Evolutionary conservation across 1,140 invertebrate species (phyloP).

Genomic region (Portunus trituberculatus): DNA sequence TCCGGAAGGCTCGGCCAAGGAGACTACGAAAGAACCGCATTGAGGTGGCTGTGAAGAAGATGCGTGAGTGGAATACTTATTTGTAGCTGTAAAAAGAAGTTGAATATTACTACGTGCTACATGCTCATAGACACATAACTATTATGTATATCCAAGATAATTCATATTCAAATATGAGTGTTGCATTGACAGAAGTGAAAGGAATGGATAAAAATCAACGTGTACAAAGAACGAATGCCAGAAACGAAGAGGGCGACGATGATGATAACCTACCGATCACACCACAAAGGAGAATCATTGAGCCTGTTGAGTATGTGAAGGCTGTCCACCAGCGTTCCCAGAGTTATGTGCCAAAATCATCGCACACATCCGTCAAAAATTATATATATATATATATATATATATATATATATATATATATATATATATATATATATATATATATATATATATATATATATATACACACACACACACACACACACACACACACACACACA

Average conservation of each 20-base stretch:
- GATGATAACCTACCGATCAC: neutral
- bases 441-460: too few species aligned
- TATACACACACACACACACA: too few species aligned
- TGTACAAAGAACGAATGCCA: neutral
- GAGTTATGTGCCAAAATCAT: too few species aligned
- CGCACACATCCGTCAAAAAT: too few species aligned
- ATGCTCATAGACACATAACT: neutral
- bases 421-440: too few species aligned
- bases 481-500: too few species aligned
- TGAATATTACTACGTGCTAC: too few species aligned
- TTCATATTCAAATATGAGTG: neutral
- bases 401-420: too few species aligned
- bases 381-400: too few species aligned
- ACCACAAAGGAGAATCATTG: neutral
- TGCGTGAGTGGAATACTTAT: constrained; percentile 48
- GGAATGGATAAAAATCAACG: neutral
- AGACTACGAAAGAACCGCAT: constrained; percentile 76
- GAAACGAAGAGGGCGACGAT: neutral
- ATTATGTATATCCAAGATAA: neutral
- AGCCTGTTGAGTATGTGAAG: neutral
- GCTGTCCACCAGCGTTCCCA: too few species aligned
- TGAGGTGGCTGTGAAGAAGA: constrained; percentile 65
- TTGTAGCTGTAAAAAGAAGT: neutral
- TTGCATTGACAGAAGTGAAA: neutral
- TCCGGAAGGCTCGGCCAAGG: constrained; percentile 77